Percentiles rank a stretch among this genome's conserved stretches.
These are phyloP conservation scores for Crocodylus rhombifer DNA, from an alignment of 2,797 vertebrate genomes.

Conservation along the genomic window DNA sequence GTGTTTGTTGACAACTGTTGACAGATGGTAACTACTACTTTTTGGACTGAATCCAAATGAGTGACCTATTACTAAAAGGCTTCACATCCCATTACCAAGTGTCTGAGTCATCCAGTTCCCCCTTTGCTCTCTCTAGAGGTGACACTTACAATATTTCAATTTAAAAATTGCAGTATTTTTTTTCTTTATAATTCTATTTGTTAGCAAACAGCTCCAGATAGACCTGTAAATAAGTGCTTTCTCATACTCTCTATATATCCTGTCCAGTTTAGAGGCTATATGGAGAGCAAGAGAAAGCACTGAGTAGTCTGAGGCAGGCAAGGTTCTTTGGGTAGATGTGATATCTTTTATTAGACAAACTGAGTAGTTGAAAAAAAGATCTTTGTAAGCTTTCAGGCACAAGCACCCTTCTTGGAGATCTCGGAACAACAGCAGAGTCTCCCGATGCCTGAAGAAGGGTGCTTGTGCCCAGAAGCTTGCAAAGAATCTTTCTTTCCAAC, in stretches of 20 bases:
- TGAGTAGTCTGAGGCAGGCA: too few species aligned
- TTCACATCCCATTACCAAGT: fast-evolving
- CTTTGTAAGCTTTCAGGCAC: too few species aligned
- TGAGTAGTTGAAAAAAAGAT: too few species aligned
- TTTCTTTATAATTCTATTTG: not conserved
- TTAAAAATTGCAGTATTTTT: not conserved
- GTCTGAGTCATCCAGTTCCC: not conserved
- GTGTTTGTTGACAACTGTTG: not conserved
- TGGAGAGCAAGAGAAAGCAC: too few species aligned
- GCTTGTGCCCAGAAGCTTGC: too few species aligned
- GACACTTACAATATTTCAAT: not conserved
- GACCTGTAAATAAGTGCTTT: not conserved
- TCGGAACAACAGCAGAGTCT: too few species aligned
- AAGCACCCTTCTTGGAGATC: too few species aligned
- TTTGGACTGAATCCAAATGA: not conserved
- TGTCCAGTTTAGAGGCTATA: too few species aligned
- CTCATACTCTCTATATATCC: not conserved
- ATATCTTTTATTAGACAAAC: too few species aligned
- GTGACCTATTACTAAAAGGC: not conserved
- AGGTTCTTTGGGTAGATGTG: too few species aligned
- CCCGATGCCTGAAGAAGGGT: too few species aligned
- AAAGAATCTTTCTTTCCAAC: too few species aligned
- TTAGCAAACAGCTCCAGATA: not conserved
- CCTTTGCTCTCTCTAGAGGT: not conserved
- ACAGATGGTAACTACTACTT: not conserved